A percentile compares a stretch with the other conserved stretches of the same genome.
These are phyloP conservation scores for Pachymerium ferrugineum DNA, from an alignment of 2,888 invertebrate genomes.

Conservation along the genomic window DNA sequence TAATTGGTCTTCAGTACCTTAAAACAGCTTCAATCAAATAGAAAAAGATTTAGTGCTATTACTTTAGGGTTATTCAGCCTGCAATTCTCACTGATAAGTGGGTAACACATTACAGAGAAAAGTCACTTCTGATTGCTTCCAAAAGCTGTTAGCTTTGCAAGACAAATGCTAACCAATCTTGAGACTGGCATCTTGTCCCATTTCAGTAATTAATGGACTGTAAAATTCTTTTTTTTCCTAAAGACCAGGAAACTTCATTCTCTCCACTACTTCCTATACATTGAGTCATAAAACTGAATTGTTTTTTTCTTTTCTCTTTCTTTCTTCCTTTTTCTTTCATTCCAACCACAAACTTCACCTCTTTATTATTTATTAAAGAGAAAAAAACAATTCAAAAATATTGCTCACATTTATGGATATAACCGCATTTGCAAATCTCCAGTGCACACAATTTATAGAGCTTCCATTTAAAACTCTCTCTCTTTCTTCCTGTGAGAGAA, in stretches of 20 bases:
- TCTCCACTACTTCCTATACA: not conserved
- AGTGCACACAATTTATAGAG: not conserved
- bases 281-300: not conserved
- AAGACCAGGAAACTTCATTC: not conserved
- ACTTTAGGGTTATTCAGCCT: not conserved
- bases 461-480: not conserved
- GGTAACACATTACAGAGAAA: constrained; percentile 3
- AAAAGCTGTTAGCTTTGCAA: not conserved
- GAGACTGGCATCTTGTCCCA: constrained; percentile 4
- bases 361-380: not conserved
- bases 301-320: too few species aligned
- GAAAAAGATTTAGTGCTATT: not conserved
- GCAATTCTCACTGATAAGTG: constrained; percentile 4
- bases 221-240: constrained; percentile 2
- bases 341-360: not conserved
- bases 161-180: constrained; percentile 2
- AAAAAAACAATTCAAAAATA: not conserved
- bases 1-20: constrained; percentile 1
- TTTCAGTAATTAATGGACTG: constrained; percentile 13
- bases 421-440: not conserved
- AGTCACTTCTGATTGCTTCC: constrained; percentile 4
- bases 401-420: not conserved
- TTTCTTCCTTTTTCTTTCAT: not conserved
- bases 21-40: not conserved
- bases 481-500: not conserved